phyloP scores from a whole-genome alignment of 2,888 invertebrate genomes.

The Microctonus aethiopoides region DNA sequence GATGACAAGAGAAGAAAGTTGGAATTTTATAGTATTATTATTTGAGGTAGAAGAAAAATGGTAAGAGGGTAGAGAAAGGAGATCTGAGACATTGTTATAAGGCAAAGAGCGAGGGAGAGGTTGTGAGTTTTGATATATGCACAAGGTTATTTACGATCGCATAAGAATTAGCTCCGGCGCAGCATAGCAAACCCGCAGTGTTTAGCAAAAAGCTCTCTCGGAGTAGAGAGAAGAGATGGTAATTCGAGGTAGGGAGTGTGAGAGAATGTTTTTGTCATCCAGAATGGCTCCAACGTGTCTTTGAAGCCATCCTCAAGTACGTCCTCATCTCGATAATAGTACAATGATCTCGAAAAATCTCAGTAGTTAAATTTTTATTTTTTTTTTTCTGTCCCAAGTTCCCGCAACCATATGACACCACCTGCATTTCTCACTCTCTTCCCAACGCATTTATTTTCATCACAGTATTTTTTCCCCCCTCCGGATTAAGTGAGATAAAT shows the following conservation, averaged over 20 bases:
- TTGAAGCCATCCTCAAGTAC: not conserved
- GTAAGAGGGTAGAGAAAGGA: conserved; percentile 31
- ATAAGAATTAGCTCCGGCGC: conserved; percentile 62
- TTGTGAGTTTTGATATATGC: conserved; percentile 64
- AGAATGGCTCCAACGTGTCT: conserved; percentile 26
- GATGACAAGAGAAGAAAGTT: conserved; percentile 16
- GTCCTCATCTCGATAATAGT: conserved; percentile 1
- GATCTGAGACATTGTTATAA: conserved; percentile 31
- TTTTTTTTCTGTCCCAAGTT: not conserved
- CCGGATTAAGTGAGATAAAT: not conserved
- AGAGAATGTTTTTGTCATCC: conserved; percentile 5
- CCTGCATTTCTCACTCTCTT: not conserved
- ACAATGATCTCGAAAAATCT: not conserved
- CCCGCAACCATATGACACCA: not conserved
- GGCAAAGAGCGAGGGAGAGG: conserved; percentile 41
- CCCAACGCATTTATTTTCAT: not conserved
- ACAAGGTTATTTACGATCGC: conserved; percentile 64
- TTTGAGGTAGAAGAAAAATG: conserved; percentile 22
- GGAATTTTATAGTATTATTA: conserved; percentile 2
- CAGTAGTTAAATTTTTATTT: not conserved
- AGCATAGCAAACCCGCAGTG: conserved; percentile 44
- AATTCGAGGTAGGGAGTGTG: not conserved
- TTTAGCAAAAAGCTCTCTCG: conserved; percentile 41
- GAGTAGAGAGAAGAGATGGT: not conserved
- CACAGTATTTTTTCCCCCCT: not conserved